Conservation (phyloP, 2,797 vertebrate genomes). For the Sebastes reedi region DNA sequence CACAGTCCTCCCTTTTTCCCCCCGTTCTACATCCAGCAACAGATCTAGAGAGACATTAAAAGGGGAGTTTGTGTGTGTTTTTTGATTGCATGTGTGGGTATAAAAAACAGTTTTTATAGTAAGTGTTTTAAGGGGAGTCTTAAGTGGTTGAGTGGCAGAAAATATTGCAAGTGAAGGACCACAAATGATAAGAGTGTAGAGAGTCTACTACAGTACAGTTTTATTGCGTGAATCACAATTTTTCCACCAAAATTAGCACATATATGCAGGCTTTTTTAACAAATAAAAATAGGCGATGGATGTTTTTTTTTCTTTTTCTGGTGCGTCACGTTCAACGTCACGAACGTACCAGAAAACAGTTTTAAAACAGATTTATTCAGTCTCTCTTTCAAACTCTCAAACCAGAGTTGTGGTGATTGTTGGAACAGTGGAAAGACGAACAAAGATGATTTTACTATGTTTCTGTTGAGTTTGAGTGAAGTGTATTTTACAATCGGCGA, state of each 20-base stretch:
- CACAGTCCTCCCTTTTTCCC: conserved; percentile 1
- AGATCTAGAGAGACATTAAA: conserved; percentile 20
- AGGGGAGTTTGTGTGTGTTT: conserved; percentile 18
- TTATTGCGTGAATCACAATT: neutral
- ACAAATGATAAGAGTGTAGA: conserved; percentile 27
- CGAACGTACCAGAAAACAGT: too few relatives aligned
- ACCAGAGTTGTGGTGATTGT: too few relatives aligned
- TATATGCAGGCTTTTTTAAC: too few relatives aligned
- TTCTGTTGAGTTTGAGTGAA: too few relatives aligned
- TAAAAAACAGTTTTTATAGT: conserved; percentile 10
- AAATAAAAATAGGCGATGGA: too few relatives aligned
- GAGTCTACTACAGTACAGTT: neutral
- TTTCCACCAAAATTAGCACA: neutral
- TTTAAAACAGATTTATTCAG: too few relatives aligned
- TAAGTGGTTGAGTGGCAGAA: conserved; percentile 55
- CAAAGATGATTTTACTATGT: too few relatives aligned
- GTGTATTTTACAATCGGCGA: too few relatives aligned
- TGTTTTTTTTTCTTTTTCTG: too few relatives aligned
- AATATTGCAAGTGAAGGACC: conserved; percentile 29
- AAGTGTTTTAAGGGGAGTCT: conserved; percentile 51
- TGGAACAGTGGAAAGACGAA: too few relatives aligned
- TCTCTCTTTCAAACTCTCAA: too few relatives aligned
- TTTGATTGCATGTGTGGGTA: neutral
- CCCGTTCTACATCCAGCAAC: conserved; percentile 7
- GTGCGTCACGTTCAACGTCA: rapidly evolving